Percentiles rank a stretch among this genome's conserved stretches.
Conservation (phyloP, 1,140 invertebrate genomes). For the Bacillus rossius region DNA sequence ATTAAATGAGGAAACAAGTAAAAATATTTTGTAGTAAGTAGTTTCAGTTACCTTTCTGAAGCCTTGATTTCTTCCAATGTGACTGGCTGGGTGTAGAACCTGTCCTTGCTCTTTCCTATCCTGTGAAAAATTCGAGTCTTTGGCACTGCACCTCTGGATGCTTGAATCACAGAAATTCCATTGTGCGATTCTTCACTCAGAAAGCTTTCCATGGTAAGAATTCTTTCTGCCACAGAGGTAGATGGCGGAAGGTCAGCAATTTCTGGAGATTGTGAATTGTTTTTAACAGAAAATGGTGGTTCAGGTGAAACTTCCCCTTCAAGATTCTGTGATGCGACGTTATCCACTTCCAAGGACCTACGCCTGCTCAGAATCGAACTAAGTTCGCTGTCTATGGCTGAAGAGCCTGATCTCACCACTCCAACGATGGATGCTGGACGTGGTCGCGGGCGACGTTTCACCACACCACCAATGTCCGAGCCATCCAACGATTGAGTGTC, state of each 20-base stretch:
- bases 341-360: conserved; percentile 7
- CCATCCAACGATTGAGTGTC: background rate
- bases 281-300: too few relatives aligned
- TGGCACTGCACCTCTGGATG: conserved; percentile 37
- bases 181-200: conserved; percentile 32
- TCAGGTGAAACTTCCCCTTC: background rate
- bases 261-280: too few relatives aligned
- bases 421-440: background rate
- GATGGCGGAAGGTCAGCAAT: conserved; percentile 18
- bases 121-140: conserved; percentile 33
- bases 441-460: too few relatives aligned
- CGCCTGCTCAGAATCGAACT: conserved; percentile 19
- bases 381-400: conserved; percentile 26
- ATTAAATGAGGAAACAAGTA: too few relatives aligned
- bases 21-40: too few relatives aligned
- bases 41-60: conserved; percentile 50
- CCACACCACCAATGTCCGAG: background rate
- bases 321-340: background rate
- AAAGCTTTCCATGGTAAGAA: conserved; percentile 38
- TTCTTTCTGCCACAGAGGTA: conserved; percentile 37
- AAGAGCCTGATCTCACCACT: conserved; percentile 6
- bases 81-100: conserved; percentile 60
- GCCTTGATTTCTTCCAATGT: conserved; percentile 55
- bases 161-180: background rate
- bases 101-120: conserved; percentile 44